Evolutionary conservation across 2,113 vertebrate species (phyloP), one percentile per base, ranked within the genome.

Genomic region (Chaetura pelagica): DNA sequence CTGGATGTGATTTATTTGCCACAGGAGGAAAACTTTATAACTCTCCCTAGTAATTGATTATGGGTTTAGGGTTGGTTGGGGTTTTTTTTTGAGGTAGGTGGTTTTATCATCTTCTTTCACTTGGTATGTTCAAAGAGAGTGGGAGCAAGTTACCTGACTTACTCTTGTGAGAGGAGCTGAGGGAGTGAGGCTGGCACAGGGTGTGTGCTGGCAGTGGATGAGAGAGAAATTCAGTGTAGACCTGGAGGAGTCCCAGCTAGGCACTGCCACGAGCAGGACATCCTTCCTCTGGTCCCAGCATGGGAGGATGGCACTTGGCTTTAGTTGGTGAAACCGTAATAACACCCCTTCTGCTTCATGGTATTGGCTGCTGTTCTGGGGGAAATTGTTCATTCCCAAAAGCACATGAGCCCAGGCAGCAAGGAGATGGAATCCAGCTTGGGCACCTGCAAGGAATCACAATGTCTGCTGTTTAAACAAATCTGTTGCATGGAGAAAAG

Each of bases 221-320:
- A n/a, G 62, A 26, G 51, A 35, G 27, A 38, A 21, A 59, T 23
- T 16, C 51, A 27, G 17, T 1, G 0, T 5, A 40, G 57, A 26
- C 38, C 55, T 85, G 32, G 0, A 0, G 68, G 68, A 42, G 58
- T 27, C 15, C 27, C 12, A 24, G 0, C 29, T 46, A 55, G 35
- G 15, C 18, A 1, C 73, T 11, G 35, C 84, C 5, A 1, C 13
- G 6, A 2, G 7, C 1, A 0, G 23, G 52, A 63, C 29, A 3
- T 46, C 61, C 30, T 68, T 79, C 48, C 66, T 48, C 38, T 54
- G 73, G 44, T 64, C 29, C 7, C n/a, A 0, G 16, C 4, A 3
- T 27, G 40, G 63, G 6, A 18, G 52, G 34, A 22, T 57, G 63
- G 55, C 30, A 54, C 42, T 29, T 2, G 0, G 21, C 46, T 67